phyloP scores from a whole-genome alignment of 2,113 vertebrate species.

The Microtus oregoni region DNA sequence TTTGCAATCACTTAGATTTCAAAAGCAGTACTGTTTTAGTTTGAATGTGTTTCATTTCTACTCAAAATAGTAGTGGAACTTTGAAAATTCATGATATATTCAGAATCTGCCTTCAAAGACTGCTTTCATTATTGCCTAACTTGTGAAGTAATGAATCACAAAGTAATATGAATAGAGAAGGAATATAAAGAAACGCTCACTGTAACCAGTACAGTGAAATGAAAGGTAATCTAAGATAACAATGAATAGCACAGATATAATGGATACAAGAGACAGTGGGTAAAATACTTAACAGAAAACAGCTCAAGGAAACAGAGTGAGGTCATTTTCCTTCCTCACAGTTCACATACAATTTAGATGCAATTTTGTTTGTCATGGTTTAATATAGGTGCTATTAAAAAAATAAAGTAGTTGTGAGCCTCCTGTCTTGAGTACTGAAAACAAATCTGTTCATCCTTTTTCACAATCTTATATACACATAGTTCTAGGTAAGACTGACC shows the following conservation, averaged over 20 bases:
- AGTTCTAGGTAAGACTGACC: neutral
- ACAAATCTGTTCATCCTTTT: neutral
- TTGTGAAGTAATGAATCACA: neutral
- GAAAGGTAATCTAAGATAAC: neutral
- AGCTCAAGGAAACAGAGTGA: neutral
- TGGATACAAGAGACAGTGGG: too few relatives aligned
- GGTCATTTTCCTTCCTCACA: too few relatives aligned
- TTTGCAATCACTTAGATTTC: neutral
- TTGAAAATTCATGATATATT: neutral
- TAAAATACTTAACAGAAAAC: neutral
- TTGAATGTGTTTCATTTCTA: constrained; percentile 15
- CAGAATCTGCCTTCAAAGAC: neutral
- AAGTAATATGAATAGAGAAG: neutral
- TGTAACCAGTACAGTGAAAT: neutral
- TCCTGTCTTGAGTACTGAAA: too few relatives aligned
- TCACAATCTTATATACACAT: neutral
- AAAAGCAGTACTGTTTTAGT: neutral
- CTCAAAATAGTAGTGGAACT: neutral
- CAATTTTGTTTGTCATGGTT: neutral
- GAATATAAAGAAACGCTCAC: neutral
- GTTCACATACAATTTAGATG: neutral
- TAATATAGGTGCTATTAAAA: neutral
- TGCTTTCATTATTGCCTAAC: neutral
- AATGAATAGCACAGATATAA: neutral
- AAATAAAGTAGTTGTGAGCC: neutral